Evolutionary conservation across 2,888 invertebrate genomes (phyloP).

Genomic region (Cataglyphis albicans): DNA sequence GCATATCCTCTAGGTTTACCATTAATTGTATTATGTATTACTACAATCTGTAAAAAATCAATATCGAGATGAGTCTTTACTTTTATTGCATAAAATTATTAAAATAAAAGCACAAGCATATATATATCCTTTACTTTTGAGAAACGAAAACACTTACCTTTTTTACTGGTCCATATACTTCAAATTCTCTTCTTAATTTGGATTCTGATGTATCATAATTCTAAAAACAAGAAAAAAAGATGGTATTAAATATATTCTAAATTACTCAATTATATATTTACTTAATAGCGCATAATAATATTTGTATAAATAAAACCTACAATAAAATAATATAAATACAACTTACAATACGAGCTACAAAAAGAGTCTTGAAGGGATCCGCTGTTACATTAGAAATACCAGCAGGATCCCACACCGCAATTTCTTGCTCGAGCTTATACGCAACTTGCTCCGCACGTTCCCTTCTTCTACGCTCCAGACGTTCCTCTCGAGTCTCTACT

Average conservation of each 20-base stretch:
- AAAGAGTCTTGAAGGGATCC: conserved; percentile 98
- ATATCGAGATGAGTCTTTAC: conserved; percentile 18
- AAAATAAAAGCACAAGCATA: background rate
- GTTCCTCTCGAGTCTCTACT: conserved; percentile 98
- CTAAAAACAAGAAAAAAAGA: conserved; percentile 86
- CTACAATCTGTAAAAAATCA: conserved; percentile 91
- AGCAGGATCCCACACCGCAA: conserved; percentile 98
- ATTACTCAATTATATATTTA: background rate
- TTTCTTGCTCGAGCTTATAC: conserved; percentile 99
- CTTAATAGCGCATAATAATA: background rate
- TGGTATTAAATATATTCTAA: conserved; percentile 1
- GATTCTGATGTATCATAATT: conserved; percentile 99
- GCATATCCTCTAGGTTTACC: conserved; percentile 99
- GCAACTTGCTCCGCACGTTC: conserved; percentile 99
- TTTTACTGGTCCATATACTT: conserved; percentile 98
- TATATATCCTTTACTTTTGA: background rate
- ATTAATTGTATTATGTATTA: conserved; percentile 94
- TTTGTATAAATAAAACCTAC: conserved; percentile 88
- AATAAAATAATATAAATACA: conserved; percentile 86
- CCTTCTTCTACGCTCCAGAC: conserved; percentile 94
- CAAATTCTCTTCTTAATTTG: conserved; percentile 98
- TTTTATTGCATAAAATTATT: background rate
- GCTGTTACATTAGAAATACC: conserved; percentile 92
- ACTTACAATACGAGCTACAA: conserved; percentile 98
- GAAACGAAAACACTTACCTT: conserved; percentile 89